Base-by-base conservation (phyloP, 2,113 vertebrate genomes). In the Camelus bactrianus region DNA sequence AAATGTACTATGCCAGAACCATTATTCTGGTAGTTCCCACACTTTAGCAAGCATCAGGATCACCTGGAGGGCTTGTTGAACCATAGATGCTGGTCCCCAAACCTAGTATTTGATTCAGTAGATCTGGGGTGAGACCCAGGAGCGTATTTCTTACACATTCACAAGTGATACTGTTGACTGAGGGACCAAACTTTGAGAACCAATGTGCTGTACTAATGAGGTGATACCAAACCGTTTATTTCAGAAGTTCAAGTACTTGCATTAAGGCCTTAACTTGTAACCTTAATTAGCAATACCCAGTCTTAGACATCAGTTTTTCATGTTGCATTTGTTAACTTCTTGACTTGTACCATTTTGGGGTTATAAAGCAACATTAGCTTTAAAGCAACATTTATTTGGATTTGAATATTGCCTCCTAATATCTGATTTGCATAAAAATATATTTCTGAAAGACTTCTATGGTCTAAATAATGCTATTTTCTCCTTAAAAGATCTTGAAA, bases 361-460 rank as follows among this genome's bases (percentile, higher is more conserved):
- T 95, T 87, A 77, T 24, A 10, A 62, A 65, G 91, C 22, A 42
- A 60, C 75, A 82, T 95, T 90, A 88, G n/a, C 30, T 93, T 62
- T 84, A 73, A 85, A 75, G 16, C 50, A 93, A 56, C 77, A 93
- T 35, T 94, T 35, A 95, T 60, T 60, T 91, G 54, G n/a, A 96
- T 72, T 50, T 89, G 17, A 97, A 6, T 93, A 93, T 56, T 98
- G 97, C 69, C 96, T 81, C 79, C 26, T 95, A 89, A 46, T 95
- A 62, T 50, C 11, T 90, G 26, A 20, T 35, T 48, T 76, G 38
- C 96, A 95, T 97, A 98, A 98, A 98, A 87, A 98, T 79, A 83
- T 95, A 97, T 32, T 93, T 96, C 89, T 90, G 96, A 94, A 98
- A 98, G 98, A 50, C 67, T 72, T 89, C 50, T 85, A 35, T 93